Base-by-base conservation (phyloP, 2,888 invertebrate genomes). In the Drosophila borborema region DNA sequence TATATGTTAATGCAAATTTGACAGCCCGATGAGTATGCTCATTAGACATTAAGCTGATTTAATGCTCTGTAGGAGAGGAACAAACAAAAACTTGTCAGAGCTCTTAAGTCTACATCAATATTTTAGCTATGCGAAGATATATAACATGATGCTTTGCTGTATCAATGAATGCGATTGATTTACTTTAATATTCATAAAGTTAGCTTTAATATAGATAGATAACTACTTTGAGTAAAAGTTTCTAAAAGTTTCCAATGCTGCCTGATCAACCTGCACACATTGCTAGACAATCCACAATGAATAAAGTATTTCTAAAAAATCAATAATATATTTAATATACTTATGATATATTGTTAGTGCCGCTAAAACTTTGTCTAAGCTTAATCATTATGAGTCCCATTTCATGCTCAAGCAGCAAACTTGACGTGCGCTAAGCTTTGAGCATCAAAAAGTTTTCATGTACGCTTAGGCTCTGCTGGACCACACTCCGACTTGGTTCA, bases 1-100 rank as follows among this genome's bases (percentile, higher is more conserved):
- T 28, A 8, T 9, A 64, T 56, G 45, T 56, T 31, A 66, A 68
- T 59, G 59, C 49, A 60, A 41, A 63, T 64, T 56, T 67, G 38
- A 48, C 48, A 40, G 36, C 16, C 46, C 36, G 31, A 23, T 40
- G 55, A 54, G 64, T 38, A 53, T 48, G 41, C 48, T 72, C 48
- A 48, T 72, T 72, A 59, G 58, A 10, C 16, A 23, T n/a, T 41
- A 46, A 20, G 45, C 55, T 34, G 36, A 43, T 18, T 20, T 38
- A 38, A 36, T 43, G 41, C 28, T 18, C 28, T 49, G 31, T 18
- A 43, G 18, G 14, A 28, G 40, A 12, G 49, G 12, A 3, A n/a
- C 6, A 6, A 12, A 0, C 40, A 8, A n/a, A 55, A 55, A 18
- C 18, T 51, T 36, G 8, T 14, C 40, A 18, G 18, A 36, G 34